Evolutionary conservation across 1,140 invertebrate species (phyloP).

Genomic region (Kradibia gibbosae): DNA sequence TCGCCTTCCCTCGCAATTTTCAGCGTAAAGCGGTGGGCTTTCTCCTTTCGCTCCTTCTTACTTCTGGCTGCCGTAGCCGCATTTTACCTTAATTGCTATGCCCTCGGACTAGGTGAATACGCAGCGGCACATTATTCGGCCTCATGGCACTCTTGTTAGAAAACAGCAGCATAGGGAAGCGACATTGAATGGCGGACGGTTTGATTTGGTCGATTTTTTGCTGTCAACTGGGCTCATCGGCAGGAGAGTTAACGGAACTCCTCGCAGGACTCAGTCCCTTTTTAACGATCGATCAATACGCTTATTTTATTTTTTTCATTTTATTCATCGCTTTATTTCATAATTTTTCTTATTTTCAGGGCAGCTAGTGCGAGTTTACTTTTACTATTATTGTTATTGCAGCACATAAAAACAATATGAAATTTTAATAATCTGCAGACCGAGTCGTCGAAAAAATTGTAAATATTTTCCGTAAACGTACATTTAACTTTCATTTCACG

Average conservation of each 20-base stretch:
- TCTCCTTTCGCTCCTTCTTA: not conserved
- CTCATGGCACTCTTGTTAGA: not conserved
- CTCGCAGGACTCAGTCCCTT: no score
- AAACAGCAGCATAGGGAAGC: not conserved
- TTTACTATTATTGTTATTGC: not conserved
- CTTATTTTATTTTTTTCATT: no score
- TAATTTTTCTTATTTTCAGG: no score
- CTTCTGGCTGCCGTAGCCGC: not conserved
- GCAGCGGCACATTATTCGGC: no score
- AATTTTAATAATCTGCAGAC: not conserved
- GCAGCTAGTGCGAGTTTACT: no score
- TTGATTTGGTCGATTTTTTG: not conserved
- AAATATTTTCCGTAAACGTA: not conserved
- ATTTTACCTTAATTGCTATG: not conserved
- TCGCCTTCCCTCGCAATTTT: not conserved
- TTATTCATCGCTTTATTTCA: no score
- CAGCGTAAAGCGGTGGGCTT: not conserved
- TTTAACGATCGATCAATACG: no score
- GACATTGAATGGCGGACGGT: not conserved
- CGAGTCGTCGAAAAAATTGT: not conserved
- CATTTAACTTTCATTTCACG: constrained; percentile 29
- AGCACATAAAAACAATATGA: not conserved
- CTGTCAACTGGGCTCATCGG: no score
- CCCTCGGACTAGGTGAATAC: not conserved
- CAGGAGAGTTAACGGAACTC: not conserved